Conservation (phyloP, 2,797 vertebrate species). For the Eleutherodactylus coqui region DNA sequence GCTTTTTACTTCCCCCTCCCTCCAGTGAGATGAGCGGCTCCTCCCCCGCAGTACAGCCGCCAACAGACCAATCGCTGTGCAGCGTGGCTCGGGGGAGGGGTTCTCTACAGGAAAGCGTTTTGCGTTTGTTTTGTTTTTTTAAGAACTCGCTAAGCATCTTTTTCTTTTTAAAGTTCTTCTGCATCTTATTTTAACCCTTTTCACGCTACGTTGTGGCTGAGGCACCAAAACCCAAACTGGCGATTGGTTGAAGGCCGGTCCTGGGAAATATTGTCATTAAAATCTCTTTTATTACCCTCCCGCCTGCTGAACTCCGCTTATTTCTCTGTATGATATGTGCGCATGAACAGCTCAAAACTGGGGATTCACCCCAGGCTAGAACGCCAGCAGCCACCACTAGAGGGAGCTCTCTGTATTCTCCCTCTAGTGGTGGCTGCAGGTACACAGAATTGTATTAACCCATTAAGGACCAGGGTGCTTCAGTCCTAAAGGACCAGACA, state of each 20-base stretch:
- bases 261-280: constrained; percentile 58
- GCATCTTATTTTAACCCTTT: constrained; percentile 12
- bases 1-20: not conserved
- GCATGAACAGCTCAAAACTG: not conserved
- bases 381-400: not conserved
- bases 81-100: not conserved
- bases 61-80: not conserved
- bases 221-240: constrained; percentile 50
- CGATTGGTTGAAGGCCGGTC: constrained; percentile 33
- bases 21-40: not conserved
- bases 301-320: not conserved
- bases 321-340: not conserved
- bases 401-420: not conserved
- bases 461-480: no score
- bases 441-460: no score
- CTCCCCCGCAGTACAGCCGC: not conserved
- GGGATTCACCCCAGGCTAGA: no score
- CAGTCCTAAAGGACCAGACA: no score
- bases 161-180: not conserved
- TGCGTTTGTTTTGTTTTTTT: not conserved
- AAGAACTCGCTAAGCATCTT: constrained; percentile 26
- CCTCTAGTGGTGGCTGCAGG: no score
- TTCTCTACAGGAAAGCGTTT: not conserved
- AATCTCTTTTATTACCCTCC: constrained; percentile 55
- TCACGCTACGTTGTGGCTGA: constrained; percentile 46